Evolutionary conservation across 2,113 vertebrate species (phyloP), one percentile per base, ranked within the genome.

Genomic region (Pachypanchax playfairii): DNA sequence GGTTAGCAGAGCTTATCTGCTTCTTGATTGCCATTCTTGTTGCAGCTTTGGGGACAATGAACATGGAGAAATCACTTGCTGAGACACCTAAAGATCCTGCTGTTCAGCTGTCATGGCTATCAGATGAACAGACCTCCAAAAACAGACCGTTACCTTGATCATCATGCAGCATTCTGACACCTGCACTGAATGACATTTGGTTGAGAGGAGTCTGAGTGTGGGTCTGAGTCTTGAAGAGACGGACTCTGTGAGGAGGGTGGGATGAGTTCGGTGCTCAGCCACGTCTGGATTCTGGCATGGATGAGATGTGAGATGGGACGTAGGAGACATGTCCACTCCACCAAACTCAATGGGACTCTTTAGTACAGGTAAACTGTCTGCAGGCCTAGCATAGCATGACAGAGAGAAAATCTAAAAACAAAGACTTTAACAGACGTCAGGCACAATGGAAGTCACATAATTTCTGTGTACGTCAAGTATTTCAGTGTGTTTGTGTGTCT

Each of bases 291-390:
- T 50, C 66, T 60, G 79, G 46, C 55, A 44, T 53, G 66, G 65
- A 70, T 13, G 61, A 71, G 74, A 73, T 35, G 64, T 5, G 6
- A 65, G 68, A 48, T 54, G 65, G 41, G 21, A 65, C 41, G 70
- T 26, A 31, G 46, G 47, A 73, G 83, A 89, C 83, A 86, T 79
- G 75, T 78, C 81, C 81, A 85, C 81, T 86, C 82, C 58, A 80
- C n/a, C 57, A 24, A 44, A 46, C 77, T 83, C 73, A 79, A 69
- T 71, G 68, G 54, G 73, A 85, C 81, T 79, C 77, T 83, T 87
- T 70, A 84, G 70, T 12, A 38, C 47, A 79, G 65, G 17, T 49
- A 9, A 53, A 51, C n/a, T 52, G 61, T 68, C 70, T 77, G 58
- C 51, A 63, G 38, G 46, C 44, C 59, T 63, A 54, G 44, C 51